Conservation (phyloP, 2,888 invertebrate species). For the Bimastos eiseni region DNA sequence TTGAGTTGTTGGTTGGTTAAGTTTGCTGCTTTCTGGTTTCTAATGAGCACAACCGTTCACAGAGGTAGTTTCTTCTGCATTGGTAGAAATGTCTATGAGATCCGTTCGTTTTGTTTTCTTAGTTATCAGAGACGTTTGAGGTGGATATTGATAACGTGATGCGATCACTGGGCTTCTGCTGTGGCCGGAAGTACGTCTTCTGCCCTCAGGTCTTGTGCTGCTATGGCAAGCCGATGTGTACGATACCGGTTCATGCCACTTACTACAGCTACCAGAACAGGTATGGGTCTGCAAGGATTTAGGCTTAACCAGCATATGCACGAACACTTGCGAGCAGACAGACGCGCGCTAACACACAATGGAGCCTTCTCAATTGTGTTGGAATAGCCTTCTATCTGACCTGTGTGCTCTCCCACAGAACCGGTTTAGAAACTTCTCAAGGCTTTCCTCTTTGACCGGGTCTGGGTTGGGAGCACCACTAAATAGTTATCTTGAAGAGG, state of each 20-base stretch:
- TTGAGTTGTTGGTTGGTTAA: too few species aligned
- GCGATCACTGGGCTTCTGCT: constrained; percentile 96
- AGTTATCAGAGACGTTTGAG: constrained; percentile 97
- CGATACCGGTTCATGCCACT: constrained; percentile 95
- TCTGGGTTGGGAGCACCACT: too few species aligned
- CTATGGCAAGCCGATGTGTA: constrained; percentile 90
- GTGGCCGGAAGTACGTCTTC: constrained; percentile 97
- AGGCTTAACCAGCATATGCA: too few species aligned
- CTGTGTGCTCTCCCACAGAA: too few species aligned
- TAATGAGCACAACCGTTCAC: background rate
- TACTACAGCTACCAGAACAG: constrained; percentile 98
- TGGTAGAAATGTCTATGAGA: background rate
- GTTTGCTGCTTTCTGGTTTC: too few species aligned
- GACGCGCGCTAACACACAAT: too few species aligned
- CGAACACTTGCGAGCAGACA: too few species aligned
- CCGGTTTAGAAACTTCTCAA: too few species aligned
- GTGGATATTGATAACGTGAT: constrained; percentile 97
- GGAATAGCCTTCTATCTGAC: too few species aligned
- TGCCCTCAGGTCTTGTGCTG: constrained; percentile 98
- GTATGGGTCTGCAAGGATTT: constrained; percentile 64
- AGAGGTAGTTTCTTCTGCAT: background rate
- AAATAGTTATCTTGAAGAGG: too few species aligned
- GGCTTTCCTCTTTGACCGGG: too few species aligned
- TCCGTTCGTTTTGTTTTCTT: constrained; percentile 75
- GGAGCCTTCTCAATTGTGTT: too few species aligned